phyloP scores from a whole-genome alignment of 2,888 invertebrate species.

The Ctena decussata region DNA sequence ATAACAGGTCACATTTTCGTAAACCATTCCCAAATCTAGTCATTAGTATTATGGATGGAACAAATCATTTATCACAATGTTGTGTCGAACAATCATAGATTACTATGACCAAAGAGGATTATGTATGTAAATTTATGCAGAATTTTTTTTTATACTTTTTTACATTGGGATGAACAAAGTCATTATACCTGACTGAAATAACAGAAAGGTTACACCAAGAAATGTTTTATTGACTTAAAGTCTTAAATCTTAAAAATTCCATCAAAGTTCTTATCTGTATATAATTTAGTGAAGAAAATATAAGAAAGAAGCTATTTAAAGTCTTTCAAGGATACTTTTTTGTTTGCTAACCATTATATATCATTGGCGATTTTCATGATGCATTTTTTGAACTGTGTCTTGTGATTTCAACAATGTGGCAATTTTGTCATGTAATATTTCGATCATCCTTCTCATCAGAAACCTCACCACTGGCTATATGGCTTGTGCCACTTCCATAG shows the following conservation, averaged over 20 bases:
- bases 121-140: constrained; percentile 8
- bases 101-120: neutral
- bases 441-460: too few species aligned
- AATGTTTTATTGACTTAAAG: neutral
- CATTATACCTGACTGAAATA: neutral
- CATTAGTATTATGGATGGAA: too few species aligned
- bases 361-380: too few species aligned
- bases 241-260: neutral
- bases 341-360: neutral
- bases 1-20: too few species aligned
- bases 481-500: too few species aligned
- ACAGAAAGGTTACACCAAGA: neutral
- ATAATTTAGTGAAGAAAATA: neutral
- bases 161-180: neutral
- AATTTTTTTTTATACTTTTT: neutral
- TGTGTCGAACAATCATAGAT: neutral
- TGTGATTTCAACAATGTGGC: too few species aligned
- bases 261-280: neutral
- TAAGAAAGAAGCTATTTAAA: neutral
- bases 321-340: neutral
- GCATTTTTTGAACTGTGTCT: too few species aligned
- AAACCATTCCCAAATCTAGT: too few species aligned
- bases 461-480: too few species aligned
- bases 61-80: neutral
- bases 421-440: too few species aligned